Conservation (phyloP, 2,797 vertebrate genomes). For the Xenopus petersii region DNA sequence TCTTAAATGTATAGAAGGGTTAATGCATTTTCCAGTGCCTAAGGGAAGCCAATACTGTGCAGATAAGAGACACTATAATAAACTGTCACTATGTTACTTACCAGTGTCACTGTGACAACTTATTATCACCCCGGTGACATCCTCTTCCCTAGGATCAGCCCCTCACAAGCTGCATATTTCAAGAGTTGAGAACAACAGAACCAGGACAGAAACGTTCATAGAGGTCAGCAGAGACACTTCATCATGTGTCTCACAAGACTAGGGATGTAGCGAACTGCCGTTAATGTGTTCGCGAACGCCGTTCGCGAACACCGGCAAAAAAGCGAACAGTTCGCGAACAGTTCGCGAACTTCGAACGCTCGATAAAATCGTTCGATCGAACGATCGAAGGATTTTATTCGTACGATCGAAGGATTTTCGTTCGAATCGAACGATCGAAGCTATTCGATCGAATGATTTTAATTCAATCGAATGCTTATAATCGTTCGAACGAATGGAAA, state of each 20-base stretch:
- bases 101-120: constrained; percentile 44
- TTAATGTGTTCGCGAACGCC: no score
- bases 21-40: constrained; percentile 32
- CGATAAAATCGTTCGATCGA: no score
- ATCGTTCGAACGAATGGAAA: no score
- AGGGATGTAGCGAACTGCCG: no score
- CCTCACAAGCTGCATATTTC: constrained; percentile 38
- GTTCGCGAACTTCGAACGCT: no score
- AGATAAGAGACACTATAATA: constrained; percentile 46
- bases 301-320: no score
- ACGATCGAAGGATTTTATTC: no score
- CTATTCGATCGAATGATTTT: no score
- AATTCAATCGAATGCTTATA: no score
- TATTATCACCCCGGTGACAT: constrained; percentile 47
- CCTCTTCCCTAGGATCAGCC: constrained; percentile 35
- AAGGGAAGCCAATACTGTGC: constrained; percentile 34
- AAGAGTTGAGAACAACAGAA: constrained; percentile 31
- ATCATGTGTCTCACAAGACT: neutral
- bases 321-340: no score
- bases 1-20: constrained; percentile 20
- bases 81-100: constrained; percentile 45
- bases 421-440: no score
- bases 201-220: constrained; percentile 17
- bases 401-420: no score
- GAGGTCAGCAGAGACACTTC: constrained; percentile 11